Evolutionary conservation across 2,113 vertebrate species (phyloP), one percentile per base, ranked within the genome.

Genomic region (Theristicus caerulescens): DNA sequence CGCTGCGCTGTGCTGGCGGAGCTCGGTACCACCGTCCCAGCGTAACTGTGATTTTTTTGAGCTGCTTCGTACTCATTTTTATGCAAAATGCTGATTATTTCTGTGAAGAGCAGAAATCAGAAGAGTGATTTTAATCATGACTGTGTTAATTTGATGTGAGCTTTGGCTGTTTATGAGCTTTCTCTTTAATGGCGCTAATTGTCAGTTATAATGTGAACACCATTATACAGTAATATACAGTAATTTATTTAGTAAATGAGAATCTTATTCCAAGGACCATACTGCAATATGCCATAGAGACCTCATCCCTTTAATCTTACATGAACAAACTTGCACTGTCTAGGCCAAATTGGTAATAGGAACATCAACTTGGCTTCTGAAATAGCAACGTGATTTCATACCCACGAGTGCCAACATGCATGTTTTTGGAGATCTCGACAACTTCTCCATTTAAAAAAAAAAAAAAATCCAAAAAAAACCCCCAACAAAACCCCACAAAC

Each of bases 231-330:
- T 96, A 94, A 97, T 97, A 96, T 98, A 93, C 78, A 91, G 96
- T 97, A 97, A 97, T 98, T 97, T 98, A 98, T 97, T 98, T 97
- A 94, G 96, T 96, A 97, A 97, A 97, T 97, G 94, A 95, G 96
- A 95, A 93, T 96, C 95, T 96, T 96, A 96, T 97, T 97, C 97
- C 97, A 96, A 97, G 93, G 97, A 94, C 94, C 90, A 91, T 92
- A 61, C 94, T 91, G 89, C 91, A 95, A 4, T 82, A 96, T 85
- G 88, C 94, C 85, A 44, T 76, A 80, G 95, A 95, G 95, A 93
- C 94, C 83, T 97, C 89, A 93, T 97, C 71, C 91, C 88, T 94
- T 94, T 96, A 87, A 93, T 96, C 64, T 73, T 96, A 95, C 90
- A 61, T 95, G 96, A 95, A 64, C 74, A 82, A 95, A 95, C 94